Evolutionary conservation across 2,113 vertebrate genomes (phyloP).

Genomic region (Emydura subglobosa): DNA sequence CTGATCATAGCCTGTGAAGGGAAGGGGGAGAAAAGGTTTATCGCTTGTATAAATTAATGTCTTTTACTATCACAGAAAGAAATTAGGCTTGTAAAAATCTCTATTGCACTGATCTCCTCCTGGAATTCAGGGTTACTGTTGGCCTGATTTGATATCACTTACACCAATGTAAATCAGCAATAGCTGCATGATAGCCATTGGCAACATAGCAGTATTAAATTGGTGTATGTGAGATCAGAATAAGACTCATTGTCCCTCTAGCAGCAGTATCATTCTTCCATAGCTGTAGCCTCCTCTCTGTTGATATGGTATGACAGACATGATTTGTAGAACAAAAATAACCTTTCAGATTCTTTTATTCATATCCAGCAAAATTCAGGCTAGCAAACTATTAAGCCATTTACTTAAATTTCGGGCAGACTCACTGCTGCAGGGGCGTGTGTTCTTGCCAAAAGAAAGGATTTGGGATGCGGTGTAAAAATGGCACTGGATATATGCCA

Average conservation of each 20-base stretch:
- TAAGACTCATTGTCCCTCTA: background rate
- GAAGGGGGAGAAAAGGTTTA: constrained; percentile 28
- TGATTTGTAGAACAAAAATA: background rate
- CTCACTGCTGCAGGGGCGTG: constrained; percentile 53
- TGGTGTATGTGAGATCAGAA: constrained; percentile 16
- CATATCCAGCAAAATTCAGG: constrained; percentile 45
- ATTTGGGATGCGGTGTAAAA: constrained; percentile 22
- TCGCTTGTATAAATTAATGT: constrained; percentile 47
- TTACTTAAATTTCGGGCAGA: constrained; percentile 48
- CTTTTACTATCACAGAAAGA: constrained; percentile 63
- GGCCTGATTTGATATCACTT: constrained; percentile 72
- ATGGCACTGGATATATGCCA: constrained; percentile 44
- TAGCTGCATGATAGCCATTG: constrained; percentile 45
- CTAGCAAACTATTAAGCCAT: constrained; percentile 47
- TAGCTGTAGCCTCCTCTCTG: background rate
- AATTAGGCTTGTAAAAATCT: constrained; percentile 66
- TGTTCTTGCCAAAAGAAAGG: constrained; percentile 56
- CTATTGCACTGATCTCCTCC: constrained; percentile 62
- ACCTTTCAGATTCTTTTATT: constrained; percentile 9
- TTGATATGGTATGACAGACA: background rate
- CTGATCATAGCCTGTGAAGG: constrained; percentile 46
- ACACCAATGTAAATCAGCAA: constrained; percentile 63
- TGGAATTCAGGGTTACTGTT: constrained; percentile 59
- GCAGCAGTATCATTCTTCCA: background rate
- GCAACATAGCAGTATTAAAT: constrained; percentile 32